A percentile compares a stretch with the other conserved stretches of the same genome.
These are phyloP conservation scores for Nothocercus nigrocapillus DNA, from an alignment of 2,113 vertebrate species.

Conservation along the genomic window DNA sequence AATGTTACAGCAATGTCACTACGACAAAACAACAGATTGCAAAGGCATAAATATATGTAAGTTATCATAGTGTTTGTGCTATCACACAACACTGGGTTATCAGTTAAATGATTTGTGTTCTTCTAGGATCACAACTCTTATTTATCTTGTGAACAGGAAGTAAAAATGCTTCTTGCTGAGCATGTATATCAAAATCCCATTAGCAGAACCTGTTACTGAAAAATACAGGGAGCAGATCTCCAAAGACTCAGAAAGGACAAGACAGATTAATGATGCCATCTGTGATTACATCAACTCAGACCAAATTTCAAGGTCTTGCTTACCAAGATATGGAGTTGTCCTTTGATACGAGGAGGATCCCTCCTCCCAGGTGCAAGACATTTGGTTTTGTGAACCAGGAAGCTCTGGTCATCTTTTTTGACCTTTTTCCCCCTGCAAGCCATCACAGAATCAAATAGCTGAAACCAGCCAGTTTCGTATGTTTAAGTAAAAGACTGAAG, in stretches of 20 bases:
- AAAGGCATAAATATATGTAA: background rate
- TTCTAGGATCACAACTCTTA: background rate
- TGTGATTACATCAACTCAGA: background rate
- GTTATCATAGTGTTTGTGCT: background rate
- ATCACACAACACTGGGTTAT: background rate
- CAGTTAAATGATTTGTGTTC: background rate
- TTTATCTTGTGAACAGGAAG: background rate
- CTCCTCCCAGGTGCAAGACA: background rate
- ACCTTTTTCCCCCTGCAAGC: background rate
- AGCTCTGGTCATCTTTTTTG: background rate
- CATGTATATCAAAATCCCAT: slow-evolving; percentile 5
- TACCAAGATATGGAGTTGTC: background rate
- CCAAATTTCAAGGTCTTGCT: background rate
- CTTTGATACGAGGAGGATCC: background rate
- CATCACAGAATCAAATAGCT: background rate
- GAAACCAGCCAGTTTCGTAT: background rate
- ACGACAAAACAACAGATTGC: background rate
- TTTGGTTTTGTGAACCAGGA: background rate
- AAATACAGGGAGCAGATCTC: background rate
- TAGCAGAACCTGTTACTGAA: background rate
- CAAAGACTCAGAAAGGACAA: slow-evolving; percentile 28
- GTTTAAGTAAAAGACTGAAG: background rate
- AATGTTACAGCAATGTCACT: background rate
- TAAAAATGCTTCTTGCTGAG: background rate
- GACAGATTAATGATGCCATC: background rate